Percentiles rank a stretch among this genome's conserved stretches.
Conservation (phyloP, 2,888 invertebrate genomes). For the Netelia inedita region DNA sequence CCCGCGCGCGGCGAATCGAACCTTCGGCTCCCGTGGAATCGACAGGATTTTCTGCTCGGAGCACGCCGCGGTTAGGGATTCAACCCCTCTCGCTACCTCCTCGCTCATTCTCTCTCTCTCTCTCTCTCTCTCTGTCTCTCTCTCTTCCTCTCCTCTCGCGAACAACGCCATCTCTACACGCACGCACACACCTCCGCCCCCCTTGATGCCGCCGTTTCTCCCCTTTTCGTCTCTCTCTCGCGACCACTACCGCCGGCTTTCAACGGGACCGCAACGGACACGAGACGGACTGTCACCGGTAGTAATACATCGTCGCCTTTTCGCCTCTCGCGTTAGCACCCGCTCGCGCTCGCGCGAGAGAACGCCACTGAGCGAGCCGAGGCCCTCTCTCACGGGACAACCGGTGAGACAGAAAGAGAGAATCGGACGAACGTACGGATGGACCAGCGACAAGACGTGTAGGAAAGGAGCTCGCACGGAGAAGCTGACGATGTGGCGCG, state of each 20-base stretch:
- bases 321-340: constrained; percentile 69
- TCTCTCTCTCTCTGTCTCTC: constrained; percentile 55
- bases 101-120: constrained; percentile 47
- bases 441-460: constrained; percentile 47
- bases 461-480: constrained; percentile 36
- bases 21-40: constrained; percentile 16
- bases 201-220: constrained; percentile 58
- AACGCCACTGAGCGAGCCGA: background rate
- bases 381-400: background rate
- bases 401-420: constrained; percentile 66
- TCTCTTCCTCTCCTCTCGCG: constrained; percentile 51
- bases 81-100: constrained; percentile 24
- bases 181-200: constrained; percentile 43
- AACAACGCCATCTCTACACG: constrained; percentile 38
- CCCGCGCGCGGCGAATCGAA: constrained; percentile 66
- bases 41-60: constrained; percentile 49
- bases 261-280: constrained; percentile 53
- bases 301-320: constrained; percentile 84
- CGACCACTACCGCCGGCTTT: constrained; percentile 34
- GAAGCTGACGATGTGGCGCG: constrained; percentile 40
- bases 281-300: constrained; percentile 84
- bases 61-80: constrained; percentile 28
- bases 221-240: constrained; percentile 32
- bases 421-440: constrained; percentile 65
- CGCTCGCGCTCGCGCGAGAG: constrained; percentile 47